Conservation (phyloP, 1,140 invertebrate genomes). For the Drosophila tsacasi region DNA sequence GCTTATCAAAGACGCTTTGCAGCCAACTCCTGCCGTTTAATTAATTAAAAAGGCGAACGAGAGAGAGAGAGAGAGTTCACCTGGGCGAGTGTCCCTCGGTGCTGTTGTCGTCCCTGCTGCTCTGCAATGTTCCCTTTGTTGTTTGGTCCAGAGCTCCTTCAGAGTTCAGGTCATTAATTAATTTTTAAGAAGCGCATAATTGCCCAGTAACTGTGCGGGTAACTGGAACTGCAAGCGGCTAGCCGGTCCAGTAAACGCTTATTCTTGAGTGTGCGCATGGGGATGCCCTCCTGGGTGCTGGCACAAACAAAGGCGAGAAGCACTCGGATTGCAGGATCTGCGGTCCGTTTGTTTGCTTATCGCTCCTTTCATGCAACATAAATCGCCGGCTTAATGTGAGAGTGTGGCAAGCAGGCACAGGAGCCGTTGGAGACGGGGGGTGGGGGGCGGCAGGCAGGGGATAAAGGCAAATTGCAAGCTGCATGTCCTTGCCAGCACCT, state of each 20-base stretch:
- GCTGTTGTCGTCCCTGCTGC: background rate
- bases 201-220: conserved; percentile 33
- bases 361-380: conserved; percentile 63
- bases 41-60: conserved; percentile 45
- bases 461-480: conserved; percentile 34
- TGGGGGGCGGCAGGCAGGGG: conserved; percentile 12
- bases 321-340: conserved; percentile 64
- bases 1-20: conserved; percentile 20
- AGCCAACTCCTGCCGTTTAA: conserved; percentile 34
- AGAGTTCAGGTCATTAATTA: conserved; percentile 53
- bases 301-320: conserved; percentile 21
- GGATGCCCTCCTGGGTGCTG: background rate
- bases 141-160: conserved; percentile 9
- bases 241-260: conserved; percentile 28
- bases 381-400: conserved; percentile 70
- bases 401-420: conserved; percentile 43
- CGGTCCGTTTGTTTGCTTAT: conserved; percentile 49
- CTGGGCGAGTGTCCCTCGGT: conserved; percentile 23
- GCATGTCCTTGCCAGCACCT: conserved; percentile 35
- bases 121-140: background rate
- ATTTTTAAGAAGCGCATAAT: conserved; percentile 75
- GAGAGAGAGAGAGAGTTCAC: conserved; percentile 10
- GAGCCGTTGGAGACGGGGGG: conserved; percentile 9
- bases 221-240: conserved; percentile 38
- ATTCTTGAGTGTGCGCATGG: conserved; percentile 22